Evolutionary conservation across 2,797 vertebrate genomes (phyloP).

Genomic region (Yasuhikotakia modesta): DNA sequence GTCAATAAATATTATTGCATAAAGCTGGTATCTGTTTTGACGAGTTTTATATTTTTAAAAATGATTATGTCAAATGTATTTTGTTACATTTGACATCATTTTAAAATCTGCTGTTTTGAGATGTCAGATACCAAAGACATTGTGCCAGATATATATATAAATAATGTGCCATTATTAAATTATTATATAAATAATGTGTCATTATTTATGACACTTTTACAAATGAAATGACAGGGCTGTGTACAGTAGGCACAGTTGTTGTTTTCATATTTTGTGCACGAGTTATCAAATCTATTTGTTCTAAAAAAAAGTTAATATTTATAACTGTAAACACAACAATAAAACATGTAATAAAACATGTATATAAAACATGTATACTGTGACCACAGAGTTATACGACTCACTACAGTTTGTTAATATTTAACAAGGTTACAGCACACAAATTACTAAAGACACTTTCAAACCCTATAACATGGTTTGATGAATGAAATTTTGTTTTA

Average conservation of each 20-base stretch:
- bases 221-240: not conserved
- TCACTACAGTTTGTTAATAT: no score
- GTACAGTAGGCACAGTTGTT: not conserved
- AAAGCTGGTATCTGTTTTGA: not conserved
- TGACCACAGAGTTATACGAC: not conserved
- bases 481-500: no score
- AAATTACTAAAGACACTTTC: no score
- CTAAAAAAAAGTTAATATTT: not conserved
- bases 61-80: not conserved
- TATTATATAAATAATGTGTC: no score
- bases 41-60: not conserved
- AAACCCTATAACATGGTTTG: no score
- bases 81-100: no score
- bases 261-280: not conserved
- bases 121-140: no score
- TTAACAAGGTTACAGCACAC: no score
- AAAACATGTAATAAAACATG: no score
- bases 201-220: not conserved
- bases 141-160: no score
- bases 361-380: not conserved
- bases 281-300: not conserved
- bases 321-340: no score
- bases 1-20: slow-evolving; percentile 10
- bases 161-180: no score
- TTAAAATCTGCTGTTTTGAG: not conserved